A percentile compares a stretch with the other conserved stretches of the same genome.
phyloP scores from a whole-genome alignment of 2,797 vertebrate species.

The Tokudaia tokunoshimensis region DNA sequence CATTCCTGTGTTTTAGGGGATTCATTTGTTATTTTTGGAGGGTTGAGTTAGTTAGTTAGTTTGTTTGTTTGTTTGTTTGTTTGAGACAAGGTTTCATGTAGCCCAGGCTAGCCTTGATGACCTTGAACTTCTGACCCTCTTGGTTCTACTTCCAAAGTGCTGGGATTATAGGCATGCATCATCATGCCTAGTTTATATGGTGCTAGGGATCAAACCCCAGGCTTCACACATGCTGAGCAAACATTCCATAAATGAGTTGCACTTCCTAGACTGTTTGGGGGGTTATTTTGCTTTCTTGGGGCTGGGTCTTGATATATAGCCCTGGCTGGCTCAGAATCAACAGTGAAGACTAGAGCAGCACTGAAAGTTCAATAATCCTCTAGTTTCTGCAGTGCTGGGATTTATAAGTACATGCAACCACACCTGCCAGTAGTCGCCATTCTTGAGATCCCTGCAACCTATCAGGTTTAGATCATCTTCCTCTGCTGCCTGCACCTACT shows the following conservation, averaged over 20 bases:
- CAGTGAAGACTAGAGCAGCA: not conserved
- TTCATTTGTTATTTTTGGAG: not conserved
- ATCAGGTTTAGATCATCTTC: conserved; percentile 10
- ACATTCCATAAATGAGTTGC: not conserved
- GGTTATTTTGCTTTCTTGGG: not conserved
- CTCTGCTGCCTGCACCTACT: not conserved
- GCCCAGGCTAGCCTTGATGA: not conserved
- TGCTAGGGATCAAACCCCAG: not conserved
- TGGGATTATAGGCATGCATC: not conserved
- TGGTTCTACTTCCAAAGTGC: not conserved
- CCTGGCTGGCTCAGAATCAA: not conserved
- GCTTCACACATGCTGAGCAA: not conserved
- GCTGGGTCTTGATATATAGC: not conserved
- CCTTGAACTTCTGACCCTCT: not conserved
- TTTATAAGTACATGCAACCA: not conserved
- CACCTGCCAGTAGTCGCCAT: not conserved
- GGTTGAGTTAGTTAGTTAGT: not conserved
- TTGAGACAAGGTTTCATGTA: not conserved
- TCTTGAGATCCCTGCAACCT: not conserved
- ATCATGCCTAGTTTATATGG: not conserved
- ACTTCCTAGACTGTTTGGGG: not conserved
- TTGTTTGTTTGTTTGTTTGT: not conserved
- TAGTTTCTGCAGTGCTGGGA: not conserved
- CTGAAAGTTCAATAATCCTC: not conserved
- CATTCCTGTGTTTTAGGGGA: not conserved